These are phyloP conservation scores for Melipona quadrifasciata DNA, from an alignment of 1,140 invertebrate genomes.

Conservation along the genomic window DNA sequence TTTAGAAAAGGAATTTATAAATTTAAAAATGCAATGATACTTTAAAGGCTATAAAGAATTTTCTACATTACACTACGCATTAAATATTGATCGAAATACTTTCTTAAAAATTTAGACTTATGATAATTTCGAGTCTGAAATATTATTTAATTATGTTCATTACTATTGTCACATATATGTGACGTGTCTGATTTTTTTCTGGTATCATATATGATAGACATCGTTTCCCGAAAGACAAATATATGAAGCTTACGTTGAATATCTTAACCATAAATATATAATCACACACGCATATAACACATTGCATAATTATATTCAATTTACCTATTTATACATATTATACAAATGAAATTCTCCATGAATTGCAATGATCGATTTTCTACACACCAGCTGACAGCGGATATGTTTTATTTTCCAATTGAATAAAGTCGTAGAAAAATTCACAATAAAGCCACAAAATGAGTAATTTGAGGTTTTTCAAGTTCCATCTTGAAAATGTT, in stretches of 20 bases:
- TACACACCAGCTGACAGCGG: no score
- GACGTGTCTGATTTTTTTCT: no score
- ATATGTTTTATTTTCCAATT: no score
- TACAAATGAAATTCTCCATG: not conserved
- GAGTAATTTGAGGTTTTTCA: not conserved
- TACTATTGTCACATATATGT: no score
- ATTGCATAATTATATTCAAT: not conserved
- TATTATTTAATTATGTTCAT: not conserved
- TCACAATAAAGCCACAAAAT: not conserved
- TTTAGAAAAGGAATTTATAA: not conserved
- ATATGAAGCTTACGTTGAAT: not conserved
- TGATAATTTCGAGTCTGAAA: not conserved
- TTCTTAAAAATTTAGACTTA: not conserved
- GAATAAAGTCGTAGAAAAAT: not conserved
- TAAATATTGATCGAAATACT: no score
- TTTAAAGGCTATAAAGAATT: constrained; percentile 11
- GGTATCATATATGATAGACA: no score
- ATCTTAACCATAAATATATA: not conserved
- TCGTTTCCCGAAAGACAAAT: not conserved
- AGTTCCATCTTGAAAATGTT: not conserved
- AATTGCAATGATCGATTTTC: not conserved
- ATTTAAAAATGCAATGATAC: not conserved
- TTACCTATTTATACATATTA: not conserved
- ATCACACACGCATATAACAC: no score
- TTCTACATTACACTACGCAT: not conserved